A percentile compares a stretch with the other conserved stretches of the same genome.
phyloP scores from a whole-genome alignment of 1,140 invertebrate species.

The Drosophila eugracilis region DNA sequence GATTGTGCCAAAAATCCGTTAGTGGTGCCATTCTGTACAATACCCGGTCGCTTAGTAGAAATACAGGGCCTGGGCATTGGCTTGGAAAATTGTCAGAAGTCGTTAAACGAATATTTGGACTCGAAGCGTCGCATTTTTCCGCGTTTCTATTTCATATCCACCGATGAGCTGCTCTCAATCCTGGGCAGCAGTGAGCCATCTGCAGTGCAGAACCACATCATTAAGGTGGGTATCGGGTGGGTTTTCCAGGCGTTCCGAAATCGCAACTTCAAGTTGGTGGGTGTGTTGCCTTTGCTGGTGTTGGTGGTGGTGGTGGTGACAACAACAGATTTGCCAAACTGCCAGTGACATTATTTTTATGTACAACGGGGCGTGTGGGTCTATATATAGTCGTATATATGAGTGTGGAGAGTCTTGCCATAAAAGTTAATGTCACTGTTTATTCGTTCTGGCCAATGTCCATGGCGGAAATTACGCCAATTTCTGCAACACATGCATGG shows the following conservation, averaged over 20 bases:
- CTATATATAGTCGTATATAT: slow-evolving; percentile 3
- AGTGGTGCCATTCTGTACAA: slow-evolving; percentile 91
- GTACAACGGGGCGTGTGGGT: slow-evolving; percentile 52
- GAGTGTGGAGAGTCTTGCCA: slow-evolving; percentile 53
- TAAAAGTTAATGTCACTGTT: slow-evolving; percentile 84
- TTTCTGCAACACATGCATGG: slow-evolving; percentile 77
- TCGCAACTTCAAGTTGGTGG: slow-evolving; percentile 4
- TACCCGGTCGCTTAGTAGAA: slow-evolving; percentile 90
- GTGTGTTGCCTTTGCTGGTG: not conserved
- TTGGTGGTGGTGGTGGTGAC: slow-evolving; percentile 60
- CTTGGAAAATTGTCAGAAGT: slow-evolving; percentile 95
- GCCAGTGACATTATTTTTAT: slow-evolving; percentile 80
- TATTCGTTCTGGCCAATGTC: slow-evolving; percentile 83
- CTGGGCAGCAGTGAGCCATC: slow-evolving; percentile 92
- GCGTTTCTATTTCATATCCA: slow-evolving; percentile 96
- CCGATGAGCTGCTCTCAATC: slow-evolving; percentile 95
- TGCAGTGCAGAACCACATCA: slow-evolving; percentile 95
- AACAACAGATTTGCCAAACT: slow-evolving; percentile 81
- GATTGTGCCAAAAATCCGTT: slow-evolving; percentile 91
- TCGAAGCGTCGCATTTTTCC: slow-evolving; percentile 94
- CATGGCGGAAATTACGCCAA: slow-evolving; percentile 79
- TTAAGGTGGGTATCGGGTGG: slow-evolving; percentile 88
- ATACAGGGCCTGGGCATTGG: slow-evolving; percentile 90
- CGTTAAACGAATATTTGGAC: slow-evolving; percentile 94
- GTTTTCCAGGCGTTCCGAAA: not conserved